These are phyloP conservation scores for Agrotis exclamationis DNA, from an alignment of 2,888 invertebrate species.

Conservation along the genomic window DNA sequence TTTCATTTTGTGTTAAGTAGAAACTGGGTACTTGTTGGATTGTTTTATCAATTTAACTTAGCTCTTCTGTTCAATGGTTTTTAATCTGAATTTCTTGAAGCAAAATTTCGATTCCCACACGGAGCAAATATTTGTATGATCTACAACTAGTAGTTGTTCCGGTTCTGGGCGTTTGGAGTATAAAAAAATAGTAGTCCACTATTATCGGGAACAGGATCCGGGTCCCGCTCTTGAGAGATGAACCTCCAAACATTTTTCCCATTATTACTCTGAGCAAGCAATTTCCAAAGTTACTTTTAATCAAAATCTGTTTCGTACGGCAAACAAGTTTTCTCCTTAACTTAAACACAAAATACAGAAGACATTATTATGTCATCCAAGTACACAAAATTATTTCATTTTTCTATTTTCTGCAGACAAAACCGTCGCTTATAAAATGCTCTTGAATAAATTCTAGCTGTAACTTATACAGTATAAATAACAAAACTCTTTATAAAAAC, in stretches of 20 bases:
- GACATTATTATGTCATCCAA: background rate
- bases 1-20: conserved; percentile 20
- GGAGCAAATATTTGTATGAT: no score
- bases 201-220: no score
- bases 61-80: background rate
- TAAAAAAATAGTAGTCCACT: no score
- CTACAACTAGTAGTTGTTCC: no score
- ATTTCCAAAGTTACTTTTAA: background rate
- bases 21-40: conserved; percentile 18
- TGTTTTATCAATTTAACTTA: conserved; percentile 6
- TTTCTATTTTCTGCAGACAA: background rate
- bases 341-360: background rate
- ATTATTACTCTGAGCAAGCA: background rate
- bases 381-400: background rate
- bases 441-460: conserved; percentile 2
- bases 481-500: conserved; percentile 4
- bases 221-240: no score
- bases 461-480: background rate
- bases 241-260: no score
- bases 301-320: background rate
- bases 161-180: no score
- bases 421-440: background rate
- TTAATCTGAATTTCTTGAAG: background rate
- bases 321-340: background rate
- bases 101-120: no score